phyloP scores from a whole-genome alignment of 2,888 invertebrate genomes.

The Sinohyriopsis cumingii region DNA sequence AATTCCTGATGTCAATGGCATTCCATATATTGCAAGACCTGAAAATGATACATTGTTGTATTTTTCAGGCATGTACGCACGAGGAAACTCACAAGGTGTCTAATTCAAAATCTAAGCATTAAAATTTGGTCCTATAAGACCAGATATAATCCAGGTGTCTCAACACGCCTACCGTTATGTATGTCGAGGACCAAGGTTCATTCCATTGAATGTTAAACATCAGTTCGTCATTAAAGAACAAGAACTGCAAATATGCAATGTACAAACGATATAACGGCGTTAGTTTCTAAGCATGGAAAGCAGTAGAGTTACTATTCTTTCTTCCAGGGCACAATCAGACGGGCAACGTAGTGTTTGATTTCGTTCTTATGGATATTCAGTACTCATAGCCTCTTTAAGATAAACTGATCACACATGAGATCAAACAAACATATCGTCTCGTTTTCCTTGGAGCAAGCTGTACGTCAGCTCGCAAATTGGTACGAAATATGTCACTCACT shows the following conservation, averaged over 20 bases:
- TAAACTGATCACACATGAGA: constrained; percentile 3
- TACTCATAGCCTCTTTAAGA: constrained; percentile 5
- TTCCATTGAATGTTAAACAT: constrained; percentile 13
- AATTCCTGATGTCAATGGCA: too few species aligned
- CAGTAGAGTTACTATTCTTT: constrained; percentile 18
- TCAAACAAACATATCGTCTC: constrained; percentile 15
- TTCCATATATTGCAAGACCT: too few species aligned
- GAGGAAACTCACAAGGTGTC: too few species aligned
- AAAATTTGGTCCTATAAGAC: too few species aligned
- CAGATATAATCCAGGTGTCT: too few species aligned
- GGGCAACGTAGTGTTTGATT: constrained; percentile 20
- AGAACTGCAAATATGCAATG: too few species aligned
- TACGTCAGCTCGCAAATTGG: constrained; percentile 20
- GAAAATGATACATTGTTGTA: too few species aligned
- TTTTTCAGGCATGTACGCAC: too few species aligned
- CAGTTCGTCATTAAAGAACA: not conserved
- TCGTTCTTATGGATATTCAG: constrained; percentile 19
- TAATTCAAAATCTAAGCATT: too few species aligned
- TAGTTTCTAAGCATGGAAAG: not conserved
- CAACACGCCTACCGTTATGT: constrained; percentile 7
- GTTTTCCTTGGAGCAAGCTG: constrained; percentile 24
- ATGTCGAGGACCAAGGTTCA: constrained; percentile 14
- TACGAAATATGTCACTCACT: constrained; percentile 30
- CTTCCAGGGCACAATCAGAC: constrained; percentile 9
- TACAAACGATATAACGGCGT: not conserved